Evolutionary conservation across 2,888 invertebrate genomes (phyloP).

Genomic region (Xanthia icteritia): DNA sequence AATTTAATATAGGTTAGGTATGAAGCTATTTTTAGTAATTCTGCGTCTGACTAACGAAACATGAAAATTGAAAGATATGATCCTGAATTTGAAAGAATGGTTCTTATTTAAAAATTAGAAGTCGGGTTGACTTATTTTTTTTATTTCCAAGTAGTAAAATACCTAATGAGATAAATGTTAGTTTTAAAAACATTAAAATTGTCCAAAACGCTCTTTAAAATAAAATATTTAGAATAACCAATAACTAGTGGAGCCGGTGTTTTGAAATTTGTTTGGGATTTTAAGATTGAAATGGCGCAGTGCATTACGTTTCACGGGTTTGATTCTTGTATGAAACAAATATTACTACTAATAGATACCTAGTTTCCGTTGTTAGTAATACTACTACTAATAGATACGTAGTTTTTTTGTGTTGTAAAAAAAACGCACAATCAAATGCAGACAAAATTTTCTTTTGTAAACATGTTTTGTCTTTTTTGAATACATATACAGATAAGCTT

Average conservation of each 20-base stretch:
- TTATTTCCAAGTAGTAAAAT: no score
- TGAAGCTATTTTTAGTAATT: constrained; percentile 6
- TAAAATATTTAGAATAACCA: no score
- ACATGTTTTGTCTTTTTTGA: neutral
- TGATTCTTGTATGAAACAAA: neutral
- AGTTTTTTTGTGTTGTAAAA: neutral
- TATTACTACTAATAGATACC: neutral
- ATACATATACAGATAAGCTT: no score
- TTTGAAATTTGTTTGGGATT: neutral
- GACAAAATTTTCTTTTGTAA: neutral
- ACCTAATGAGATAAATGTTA: no score
- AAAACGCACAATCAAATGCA: neutral
- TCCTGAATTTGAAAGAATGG: neutral
- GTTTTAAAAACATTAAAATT: no score
- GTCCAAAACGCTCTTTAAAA: neutral
- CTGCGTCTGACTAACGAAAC: neutral
- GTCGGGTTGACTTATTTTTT: no score
- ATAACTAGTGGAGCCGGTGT: no score
- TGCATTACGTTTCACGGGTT: neutral
- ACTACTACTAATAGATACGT: neutral
- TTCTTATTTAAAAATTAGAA: no score
- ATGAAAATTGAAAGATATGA: neutral
- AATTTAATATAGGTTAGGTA: neutral
- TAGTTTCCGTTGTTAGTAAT: no score
- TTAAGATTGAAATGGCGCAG: neutral